Evolutionary conservation across 2,797 vertebrate species (phyloP).

Genomic region (Lophotriccus pileatus): DNA sequence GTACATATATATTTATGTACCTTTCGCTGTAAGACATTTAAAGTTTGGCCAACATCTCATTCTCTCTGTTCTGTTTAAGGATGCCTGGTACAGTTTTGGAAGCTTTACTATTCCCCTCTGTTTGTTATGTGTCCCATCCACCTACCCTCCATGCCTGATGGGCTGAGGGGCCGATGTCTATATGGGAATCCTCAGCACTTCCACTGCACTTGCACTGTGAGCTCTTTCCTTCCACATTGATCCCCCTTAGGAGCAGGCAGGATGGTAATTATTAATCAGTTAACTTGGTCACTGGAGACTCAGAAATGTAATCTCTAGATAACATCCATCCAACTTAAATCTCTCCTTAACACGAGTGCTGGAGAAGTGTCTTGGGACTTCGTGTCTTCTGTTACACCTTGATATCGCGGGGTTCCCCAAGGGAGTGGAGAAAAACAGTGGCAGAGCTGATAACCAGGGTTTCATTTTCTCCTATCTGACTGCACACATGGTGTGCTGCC

Average conservation of each 20-base stretch:
- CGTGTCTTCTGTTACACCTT: background rate
- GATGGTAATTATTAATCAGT: background rate
- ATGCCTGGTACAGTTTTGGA: background rate
- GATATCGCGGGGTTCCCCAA: background rate
- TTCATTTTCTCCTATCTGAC: background rate
- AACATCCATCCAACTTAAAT: background rate
- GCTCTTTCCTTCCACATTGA: background rate
- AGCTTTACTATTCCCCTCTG: background rate
- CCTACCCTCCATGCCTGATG: accelerated
- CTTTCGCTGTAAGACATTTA: background rate
- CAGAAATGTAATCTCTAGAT: background rate
- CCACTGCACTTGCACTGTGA: background rate
- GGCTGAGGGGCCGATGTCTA: background rate
- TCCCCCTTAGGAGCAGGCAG: background rate
- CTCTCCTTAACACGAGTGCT: accelerated
- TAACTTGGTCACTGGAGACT: background rate
- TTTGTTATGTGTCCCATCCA: background rate
- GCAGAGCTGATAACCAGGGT: background rate
- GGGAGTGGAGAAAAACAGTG: background rate
- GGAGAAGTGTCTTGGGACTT: background rate
- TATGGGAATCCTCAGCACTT: background rate
- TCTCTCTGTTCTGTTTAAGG: background rate
- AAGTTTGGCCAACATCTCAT: background rate
- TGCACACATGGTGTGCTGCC: background rate
- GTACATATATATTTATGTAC: background rate